Percentiles rank a stretch among this genome's conserved stretches.
Evolutionary conservation across 2,113 vertebrate genomes (phyloP).

Genomic region (Crotophaga sulcirostris): DNA sequence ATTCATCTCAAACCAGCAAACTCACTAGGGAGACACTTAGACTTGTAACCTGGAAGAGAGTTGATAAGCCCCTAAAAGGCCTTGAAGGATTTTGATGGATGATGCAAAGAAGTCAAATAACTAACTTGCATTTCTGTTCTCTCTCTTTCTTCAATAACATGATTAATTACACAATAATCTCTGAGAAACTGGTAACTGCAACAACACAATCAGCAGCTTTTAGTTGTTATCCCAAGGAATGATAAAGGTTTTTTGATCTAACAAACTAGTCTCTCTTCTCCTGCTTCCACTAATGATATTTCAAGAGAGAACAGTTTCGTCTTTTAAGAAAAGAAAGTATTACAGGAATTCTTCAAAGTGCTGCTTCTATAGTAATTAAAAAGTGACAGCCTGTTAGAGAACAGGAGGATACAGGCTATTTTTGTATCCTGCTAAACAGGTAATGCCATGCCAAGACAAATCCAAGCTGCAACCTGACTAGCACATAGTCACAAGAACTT

Average conservation of each 20-base stretch:
- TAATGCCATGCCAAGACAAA: slow-evolving; percentile 11
- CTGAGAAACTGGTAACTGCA: background rate
- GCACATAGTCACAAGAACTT: background rate
- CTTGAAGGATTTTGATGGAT: background rate
- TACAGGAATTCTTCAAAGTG: background rate
- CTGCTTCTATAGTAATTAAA: slow-evolving; percentile 38
- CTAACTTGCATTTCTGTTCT: background rate
- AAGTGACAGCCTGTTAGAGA: slow-evolving; percentile 15
- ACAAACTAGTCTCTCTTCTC: background rate
- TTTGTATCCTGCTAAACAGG: background rate
- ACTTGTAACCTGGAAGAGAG: background rate
- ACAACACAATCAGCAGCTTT: background rate
- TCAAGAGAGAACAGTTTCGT: background rate
- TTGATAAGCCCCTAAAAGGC: background rate
- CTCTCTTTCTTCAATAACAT: background rate
- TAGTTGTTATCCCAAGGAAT: background rate
- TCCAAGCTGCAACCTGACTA: background rate
- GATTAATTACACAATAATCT: slow-evolving; percentile 11
- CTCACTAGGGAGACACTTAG: background rate
- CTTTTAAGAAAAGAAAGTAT: background rate
- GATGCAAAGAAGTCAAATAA: background rate
- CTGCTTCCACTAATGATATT: background rate
- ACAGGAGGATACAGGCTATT: background rate
- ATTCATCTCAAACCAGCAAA: background rate
- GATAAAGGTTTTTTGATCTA: background rate